Percentiles rank a stretch among this genome's conserved stretches.
Evolutionary conservation across 2,113 vertebrate species (phyloP).

Genomic region (Ascaphus truei): DNA sequence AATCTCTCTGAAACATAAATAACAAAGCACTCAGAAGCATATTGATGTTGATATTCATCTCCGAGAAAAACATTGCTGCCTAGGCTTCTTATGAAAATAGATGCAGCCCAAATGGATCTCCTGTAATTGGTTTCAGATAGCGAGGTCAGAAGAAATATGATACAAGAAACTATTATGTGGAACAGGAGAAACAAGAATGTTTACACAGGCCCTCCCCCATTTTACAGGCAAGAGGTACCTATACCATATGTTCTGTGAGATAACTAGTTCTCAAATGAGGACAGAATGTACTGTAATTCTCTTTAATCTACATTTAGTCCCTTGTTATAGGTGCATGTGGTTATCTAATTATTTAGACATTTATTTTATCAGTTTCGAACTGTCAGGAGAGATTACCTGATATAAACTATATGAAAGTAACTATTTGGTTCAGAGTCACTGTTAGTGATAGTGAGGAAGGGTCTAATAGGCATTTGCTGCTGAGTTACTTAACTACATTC

Average conservation of each 20-base stretch:
- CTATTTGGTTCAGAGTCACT: too few species aligned
- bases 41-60: conserved; percentile 99
- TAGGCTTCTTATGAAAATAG: conserved; percentile 95
- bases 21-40: conserved; percentile 98
- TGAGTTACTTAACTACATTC: too few species aligned
- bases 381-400: too few species aligned
- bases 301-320: background rate
- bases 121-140: conserved; percentile 99
- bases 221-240: conserved; percentile 70
- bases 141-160: conserved; percentile 92
- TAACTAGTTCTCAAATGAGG: conserved; percentile 58
- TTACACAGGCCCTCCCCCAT: conserved; percentile 91
- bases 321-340: too few species aligned
- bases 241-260: conserved; percentile 53
- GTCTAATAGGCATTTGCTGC: too few species aligned
- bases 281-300: conserved; percentile 17
- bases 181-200: conserved; percentile 92
- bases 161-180: conserved; percentile 89
- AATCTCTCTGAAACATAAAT: conserved; percentile 89
- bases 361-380: too few species aligned
- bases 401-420: too few species aligned
- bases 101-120: conserved; percentile 96
- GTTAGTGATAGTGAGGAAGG: too few species aligned
- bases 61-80: conserved; percentile 85
- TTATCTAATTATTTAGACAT: too few species aligned